Evolutionary conservation across 2,888 invertebrate species (phyloP), one percentile per base, ranked within the genome.

Genomic region (Harmothoe impar): DNA sequence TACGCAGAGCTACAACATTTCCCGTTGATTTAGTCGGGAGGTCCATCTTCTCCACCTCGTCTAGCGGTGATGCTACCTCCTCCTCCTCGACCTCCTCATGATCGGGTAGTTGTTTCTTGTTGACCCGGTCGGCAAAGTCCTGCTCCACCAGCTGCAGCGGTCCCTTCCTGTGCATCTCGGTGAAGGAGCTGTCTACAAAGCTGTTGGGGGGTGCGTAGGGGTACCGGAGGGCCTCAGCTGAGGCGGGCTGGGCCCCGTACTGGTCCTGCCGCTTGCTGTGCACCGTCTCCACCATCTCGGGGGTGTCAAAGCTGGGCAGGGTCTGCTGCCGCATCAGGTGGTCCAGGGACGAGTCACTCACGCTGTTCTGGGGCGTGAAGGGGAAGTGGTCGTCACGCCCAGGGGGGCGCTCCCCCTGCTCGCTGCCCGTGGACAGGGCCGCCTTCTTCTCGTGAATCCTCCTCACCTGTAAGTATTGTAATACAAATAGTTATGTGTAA

Each of bases 301-400:
- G 43, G 23, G 54, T 89, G 43, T 91, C 51, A 15, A 90, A 84
- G 33, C 68, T 85, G 20, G 86, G 86, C 29, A 91, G 72, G 62
- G 43, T 86, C 52, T 89, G 89, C 68, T 86, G 85, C 23, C 68
- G 33, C n/a, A 77, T 84, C 35, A 62, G 51, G 51, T 90, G 85
- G 20, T 94, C 94, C 56, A 94, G 92, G 90, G 89, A 93, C 43
- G 93, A 93, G 31, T 96, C 96, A 17, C 94, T 94, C 93, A 94
- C 95, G 92, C 95, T 95, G 92, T 96, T 96, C 92, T 95, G 95
- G 5, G 96, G 96, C 0, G 96, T 96, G 91, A 94, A 95, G 0
- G 96, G 95, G 86, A 94, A 94, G 0, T 68, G 52, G 0, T 62
- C 86, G 20, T 56, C 56, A 5, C 56, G 78, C 5, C n/a, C 43